These are phyloP conservation scores for Erpetoichthys calabaricus DNA, from an alignment of 2,797 vertebrate genomes.

Conservation along the genomic window DNA sequence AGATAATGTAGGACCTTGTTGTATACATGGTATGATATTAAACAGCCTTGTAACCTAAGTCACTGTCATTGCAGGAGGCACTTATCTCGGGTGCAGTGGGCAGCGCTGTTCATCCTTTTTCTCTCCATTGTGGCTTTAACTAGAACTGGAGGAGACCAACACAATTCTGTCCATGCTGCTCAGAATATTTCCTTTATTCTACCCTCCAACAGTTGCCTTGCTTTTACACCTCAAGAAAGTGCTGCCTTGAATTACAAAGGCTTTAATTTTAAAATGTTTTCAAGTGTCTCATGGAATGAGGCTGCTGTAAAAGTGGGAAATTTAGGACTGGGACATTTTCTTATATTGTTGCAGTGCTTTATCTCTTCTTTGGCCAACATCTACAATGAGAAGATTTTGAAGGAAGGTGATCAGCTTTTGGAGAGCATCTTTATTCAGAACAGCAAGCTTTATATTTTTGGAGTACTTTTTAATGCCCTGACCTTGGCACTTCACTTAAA, in stretches of 20 bases:
- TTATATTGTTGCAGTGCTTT: slow-evolving; percentile 84
- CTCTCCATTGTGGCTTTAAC: slow-evolving; percentile 81
- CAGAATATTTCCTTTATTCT: slow-evolving; percentile 55
- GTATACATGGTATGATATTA: too few species aligned
- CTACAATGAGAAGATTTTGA: slow-evolving; percentile 96
- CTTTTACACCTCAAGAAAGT: slow-evolving; percentile 43
- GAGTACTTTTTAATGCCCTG: slow-evolving; percentile 76
- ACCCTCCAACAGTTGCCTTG: slow-evolving; percentile 75
- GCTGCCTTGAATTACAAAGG: slow-evolving; percentile 40
- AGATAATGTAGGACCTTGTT: too few species aligned
- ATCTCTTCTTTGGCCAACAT: slow-evolving; percentile 91
- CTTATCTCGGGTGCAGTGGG: slow-evolving; percentile 87
- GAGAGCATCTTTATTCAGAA: slow-evolving; percentile 95
- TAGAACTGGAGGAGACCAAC: slow-evolving; percentile 49
- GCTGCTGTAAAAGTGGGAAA: slow-evolving; percentile 46
- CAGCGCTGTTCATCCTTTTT: slow-evolving; percentile 79
- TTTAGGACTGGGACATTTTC: slow-evolving; percentile 71
- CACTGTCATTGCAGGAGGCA: slow-evolving; percentile 51
- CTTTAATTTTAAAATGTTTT: slow-evolving; percentile 21
- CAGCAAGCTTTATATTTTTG: slow-evolving; percentile 84
- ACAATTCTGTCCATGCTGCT: slow-evolving; percentile 51
- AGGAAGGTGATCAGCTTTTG: slow-evolving; percentile 70
- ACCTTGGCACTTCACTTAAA: slow-evolving; percentile 58
- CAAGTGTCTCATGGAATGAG: slow-evolving; percentile 55
- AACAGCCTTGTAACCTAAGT: too few species aligned